Percentiles rank a stretch among this genome's conserved stretches.
phyloP scores from a whole-genome alignment of 1,140 invertebrate genomes.

The Dinothrombium tinctorium region DNA sequence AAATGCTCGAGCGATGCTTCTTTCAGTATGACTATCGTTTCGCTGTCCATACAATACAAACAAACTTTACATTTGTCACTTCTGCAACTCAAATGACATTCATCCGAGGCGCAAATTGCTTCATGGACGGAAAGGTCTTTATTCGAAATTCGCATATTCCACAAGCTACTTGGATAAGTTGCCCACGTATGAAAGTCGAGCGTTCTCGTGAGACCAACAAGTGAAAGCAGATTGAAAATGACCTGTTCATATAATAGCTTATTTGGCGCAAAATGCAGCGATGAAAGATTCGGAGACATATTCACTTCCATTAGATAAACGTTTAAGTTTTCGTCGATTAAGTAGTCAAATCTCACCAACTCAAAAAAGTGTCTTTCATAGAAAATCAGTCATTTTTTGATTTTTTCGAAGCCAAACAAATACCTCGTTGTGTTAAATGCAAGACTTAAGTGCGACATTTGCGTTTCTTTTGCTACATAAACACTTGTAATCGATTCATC shows the following conservation, averaged over 20 bases:
- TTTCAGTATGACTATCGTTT: conserved; percentile 31
- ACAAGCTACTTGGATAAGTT: conserved; percentile 7
- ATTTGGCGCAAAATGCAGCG: conserved; percentile 69
- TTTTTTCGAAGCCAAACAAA: conserved; percentile 12
- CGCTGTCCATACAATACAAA: conserved; percentile 40
- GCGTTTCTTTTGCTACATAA: conserved; percentile 43
- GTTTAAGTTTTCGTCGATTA: conserved; percentile 62
- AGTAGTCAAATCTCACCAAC: conserved; percentile 75
- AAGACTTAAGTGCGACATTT: conserved; percentile 23
- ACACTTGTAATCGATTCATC: conserved; percentile 48
- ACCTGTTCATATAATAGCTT: conserved; percentile 75
- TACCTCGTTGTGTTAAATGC: conserved; percentile 27
- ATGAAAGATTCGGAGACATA: conserved; percentile 91
- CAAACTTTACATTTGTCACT: conserved; percentile 47
- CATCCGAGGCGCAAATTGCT: conserved; percentile 33
- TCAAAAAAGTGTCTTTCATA: conserved; percentile 64
- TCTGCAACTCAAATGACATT: conserved; percentile 36
- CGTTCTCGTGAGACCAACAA: conserved; percentile 41
- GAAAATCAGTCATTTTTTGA: not conserved
- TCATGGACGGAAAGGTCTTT: conserved; percentile 55
- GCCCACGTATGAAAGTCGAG: conserved; percentile 5
- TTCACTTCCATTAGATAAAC: conserved; percentile 85
- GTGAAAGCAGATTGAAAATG: conserved; percentile 51
- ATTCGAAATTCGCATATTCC: conserved; percentile 39
- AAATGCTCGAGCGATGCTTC: conserved; percentile 51